Conservation (phyloP, 2,888 invertebrate species). For the Lithophane leautieri region DNA sequence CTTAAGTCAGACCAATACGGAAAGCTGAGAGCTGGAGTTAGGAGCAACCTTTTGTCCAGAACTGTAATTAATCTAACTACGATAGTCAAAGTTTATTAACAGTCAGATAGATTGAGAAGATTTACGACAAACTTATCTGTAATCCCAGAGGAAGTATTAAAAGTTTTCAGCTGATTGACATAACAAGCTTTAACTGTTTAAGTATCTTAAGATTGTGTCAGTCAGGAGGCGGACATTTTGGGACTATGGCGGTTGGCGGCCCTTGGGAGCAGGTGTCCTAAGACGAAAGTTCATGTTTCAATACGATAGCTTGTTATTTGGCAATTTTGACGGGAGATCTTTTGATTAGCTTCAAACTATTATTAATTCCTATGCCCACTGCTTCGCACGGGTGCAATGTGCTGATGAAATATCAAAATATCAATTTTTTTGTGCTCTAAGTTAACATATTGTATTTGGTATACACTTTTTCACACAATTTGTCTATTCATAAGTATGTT, state of each 20-base stretch:
- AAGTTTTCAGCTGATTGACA: slow-evolving; percentile 55
- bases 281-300: background rate
- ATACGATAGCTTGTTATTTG: background rate
- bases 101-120: slow-evolving; percentile 28
- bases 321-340: background rate
- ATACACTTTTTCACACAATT: background rate
- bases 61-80: slow-evolving; percentile 37
- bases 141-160: slow-evolving; percentile 52
- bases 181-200: slow-evolving; percentile 57
- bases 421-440: background rate
- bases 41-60: slow-evolving; percentile 1
- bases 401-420: background rate
- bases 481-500: background rate
- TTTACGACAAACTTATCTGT: slow-evolving; percentile 43
- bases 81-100: slow-evolving; percentile 43
- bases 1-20: background rate
- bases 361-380: background rate
- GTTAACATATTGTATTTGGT: background rate
- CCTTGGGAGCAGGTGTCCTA: slow-evolving; percentile 26
- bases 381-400: background rate
- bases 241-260: background rate
- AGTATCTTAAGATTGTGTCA: slow-evolving; percentile 48
- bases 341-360: no score
- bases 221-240: background rate
- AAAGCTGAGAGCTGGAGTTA: background rate